Conservation (phyloP, 2,888 invertebrate species). For the Pristionchus maxplancki region DNA sequence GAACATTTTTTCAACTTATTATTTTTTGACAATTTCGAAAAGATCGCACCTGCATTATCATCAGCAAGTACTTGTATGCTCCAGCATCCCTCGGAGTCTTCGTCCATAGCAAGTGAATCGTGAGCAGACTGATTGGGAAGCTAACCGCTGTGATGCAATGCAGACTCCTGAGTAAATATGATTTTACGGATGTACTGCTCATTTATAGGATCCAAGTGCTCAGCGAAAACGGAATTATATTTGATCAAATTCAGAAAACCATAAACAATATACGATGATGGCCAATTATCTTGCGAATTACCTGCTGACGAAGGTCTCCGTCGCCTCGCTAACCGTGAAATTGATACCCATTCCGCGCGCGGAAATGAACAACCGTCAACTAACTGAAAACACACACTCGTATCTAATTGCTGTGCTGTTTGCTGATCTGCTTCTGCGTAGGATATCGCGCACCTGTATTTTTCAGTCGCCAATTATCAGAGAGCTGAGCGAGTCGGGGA, state of each 20-base stretch:
- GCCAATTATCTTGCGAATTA: too few relatives aligned
- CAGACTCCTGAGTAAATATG: not conserved
- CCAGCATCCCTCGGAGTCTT: not conserved
- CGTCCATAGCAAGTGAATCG: not conserved
- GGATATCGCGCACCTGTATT: not conserved
- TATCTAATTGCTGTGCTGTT: not conserved
- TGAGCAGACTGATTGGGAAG: not conserved
- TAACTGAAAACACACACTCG: not conserved
- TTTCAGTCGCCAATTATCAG: too few relatives aligned
- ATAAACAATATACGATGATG: too few relatives aligned
- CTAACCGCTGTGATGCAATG: not conserved
- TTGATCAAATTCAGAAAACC: too few relatives aligned
- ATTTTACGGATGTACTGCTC: too few relatives aligned
- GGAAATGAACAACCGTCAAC: not conserved
- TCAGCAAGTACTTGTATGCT: not conserved
- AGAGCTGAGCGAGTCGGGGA: not conserved
- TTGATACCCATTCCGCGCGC: not conserved
- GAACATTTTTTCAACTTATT: too few relatives aligned
- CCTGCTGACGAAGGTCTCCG: not conserved
- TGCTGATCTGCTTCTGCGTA: not conserved
- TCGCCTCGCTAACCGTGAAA: not conserved
- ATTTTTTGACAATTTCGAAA: too few relatives aligned
- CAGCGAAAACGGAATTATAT: too few relatives aligned
- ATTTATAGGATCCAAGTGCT: too few relatives aligned
- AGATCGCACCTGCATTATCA: not conserved